Evolutionary conservation across 53 echinoderm and acorn worm species (phyloP), one percentile per base, ranked within the genome.

Genomic region (Pentamera pediparva): DNA sequence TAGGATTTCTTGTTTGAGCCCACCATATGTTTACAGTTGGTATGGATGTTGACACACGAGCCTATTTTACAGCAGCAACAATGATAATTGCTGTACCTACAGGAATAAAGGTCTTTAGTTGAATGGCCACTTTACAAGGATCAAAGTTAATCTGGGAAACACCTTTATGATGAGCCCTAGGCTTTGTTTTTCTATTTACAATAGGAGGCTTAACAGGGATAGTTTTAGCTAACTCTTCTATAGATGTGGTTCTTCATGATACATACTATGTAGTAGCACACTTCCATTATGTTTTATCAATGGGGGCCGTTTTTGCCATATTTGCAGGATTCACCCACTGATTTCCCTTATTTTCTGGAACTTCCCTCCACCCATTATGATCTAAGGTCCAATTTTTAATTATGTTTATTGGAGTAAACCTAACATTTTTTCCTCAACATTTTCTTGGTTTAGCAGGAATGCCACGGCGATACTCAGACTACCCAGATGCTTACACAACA

Each of bases 21-120:
- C 90, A 89, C 57, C 90, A 89, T 21, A 89, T 89, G 86, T 89
- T 86, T 61, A 89, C 90, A 0, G 90, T 89, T 0, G 90, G 86
- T 4, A 85, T 89, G 82, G 86, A 86, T 35, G 86, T 86, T 5
- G 86, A 89, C 38, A 89, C 85, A 0, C 89, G 85, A 37, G 89
- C 89, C 6, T 89, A 89, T 53, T 89, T 89, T 34, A 89, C 85
- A 0, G 85, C 85, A 0, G 89, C 89, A 2, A 89, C 89, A 0
- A 85, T 89, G 89, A 85, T 84, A 13, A 89, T 89, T 30, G 89
- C 89, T 0, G 80, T 89, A 0, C 89, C 89, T 4, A 89, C 90
- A 0, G 90, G 90, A 3, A 82, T 89, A n/a, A 89, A 89, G 90
- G 86, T 89, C 6, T 89, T 89, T 37, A 86, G 86, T 3, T 89